Percentiles rank a stretch among this genome's conserved stretches.
These are phyloP conservation scores for Bombus picipes DNA, from an alignment of 1,140 invertebrate genomes.

Conservation along the genomic window DNA sequence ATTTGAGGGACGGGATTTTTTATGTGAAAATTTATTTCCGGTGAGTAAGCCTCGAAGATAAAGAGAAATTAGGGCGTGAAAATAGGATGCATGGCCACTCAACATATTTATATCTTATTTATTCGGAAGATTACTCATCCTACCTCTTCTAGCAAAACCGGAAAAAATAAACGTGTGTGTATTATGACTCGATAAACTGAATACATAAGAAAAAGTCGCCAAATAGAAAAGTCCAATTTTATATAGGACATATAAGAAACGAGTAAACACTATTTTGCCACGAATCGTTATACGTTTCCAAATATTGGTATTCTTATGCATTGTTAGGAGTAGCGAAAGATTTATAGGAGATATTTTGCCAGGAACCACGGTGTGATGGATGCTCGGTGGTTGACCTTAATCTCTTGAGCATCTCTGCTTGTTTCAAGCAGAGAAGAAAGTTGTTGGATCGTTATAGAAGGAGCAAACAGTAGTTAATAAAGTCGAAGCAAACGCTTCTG, in stretches of 20 bases:
- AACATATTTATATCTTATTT: background rate
- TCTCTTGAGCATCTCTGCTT: constrained; percentile 28
- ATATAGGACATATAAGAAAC: background rate
- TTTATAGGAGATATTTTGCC: constrained; percentile 31
- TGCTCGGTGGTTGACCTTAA: constrained; percentile 48
- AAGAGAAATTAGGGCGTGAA: background rate
- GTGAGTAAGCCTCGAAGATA: background rate
- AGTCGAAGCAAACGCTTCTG: constrained; percentile 28
- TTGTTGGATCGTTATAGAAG: background rate
- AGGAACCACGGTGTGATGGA: constrained; percentile 29
- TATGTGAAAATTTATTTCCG: background rate
- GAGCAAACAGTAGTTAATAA: constrained; percentile 39
- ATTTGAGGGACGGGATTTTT: background rate
- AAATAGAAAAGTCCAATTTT: background rate
- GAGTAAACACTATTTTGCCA: background rate
- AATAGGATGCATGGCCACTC: background rate
- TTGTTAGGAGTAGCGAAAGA: background rate
- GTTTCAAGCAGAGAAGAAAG: constrained; percentile 29
- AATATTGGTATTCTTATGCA: constrained; percentile 10
- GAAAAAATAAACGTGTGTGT: background rate
- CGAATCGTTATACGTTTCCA: background rate
- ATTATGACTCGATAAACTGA: background rate
- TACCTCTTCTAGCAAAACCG: background rate
- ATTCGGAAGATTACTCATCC: background rate
- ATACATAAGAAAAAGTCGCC: too few relatives aligned